Evolutionary conservation across 2,113 vertebrate genomes (phyloP), one percentile per base, ranked within the genome.

Genomic region (Spheniscus mendiculus): DNA sequence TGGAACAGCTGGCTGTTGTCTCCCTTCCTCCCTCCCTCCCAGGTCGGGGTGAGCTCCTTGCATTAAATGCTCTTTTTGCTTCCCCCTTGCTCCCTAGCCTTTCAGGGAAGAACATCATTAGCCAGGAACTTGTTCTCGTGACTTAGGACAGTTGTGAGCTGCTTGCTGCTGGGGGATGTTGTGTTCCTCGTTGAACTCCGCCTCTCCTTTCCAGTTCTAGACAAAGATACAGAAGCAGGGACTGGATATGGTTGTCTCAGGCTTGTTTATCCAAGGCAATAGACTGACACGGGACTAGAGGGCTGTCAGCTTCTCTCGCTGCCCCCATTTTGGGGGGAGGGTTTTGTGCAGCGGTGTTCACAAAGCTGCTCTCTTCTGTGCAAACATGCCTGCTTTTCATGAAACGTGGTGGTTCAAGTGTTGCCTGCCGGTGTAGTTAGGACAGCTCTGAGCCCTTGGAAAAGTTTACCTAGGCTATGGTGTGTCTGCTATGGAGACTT

Each of bases 401-500:
- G 52, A 85, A 83, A 50, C 0, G 4, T 65, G 71, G 36, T 3
- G 0, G 70, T 58, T 90, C 17, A 29, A 21, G 50, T 73, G 87
- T 82, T 85, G 86, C 89, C 40, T 70, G 87, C 47, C 4, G 2
- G 27, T 50, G 65, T 66, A 52, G 71, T 72, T 78, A 40, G 62
- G 90, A 93, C 63, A 93, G 70, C 70, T 72, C 45, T 50, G 87
- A 56, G 71, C 85, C 86, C 71, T 65, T 44, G 63, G 86, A 76
- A 87, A 79, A 49, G 78, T 89, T 94, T 93, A 44, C 61, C 53
- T 87, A 67, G 89, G 72, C 36, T 72, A 73, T 67, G 15, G 44
- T 62, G 58, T 71, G 67, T 96, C 94, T 97, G 94, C 93, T 96
- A 70, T 85, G 84, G 81, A 95, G 91, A 81, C 76, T 84, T 87